Conservation (phyloP, 2,797 vertebrate genomes). For the Coccyzus lansbergi region DNA sequence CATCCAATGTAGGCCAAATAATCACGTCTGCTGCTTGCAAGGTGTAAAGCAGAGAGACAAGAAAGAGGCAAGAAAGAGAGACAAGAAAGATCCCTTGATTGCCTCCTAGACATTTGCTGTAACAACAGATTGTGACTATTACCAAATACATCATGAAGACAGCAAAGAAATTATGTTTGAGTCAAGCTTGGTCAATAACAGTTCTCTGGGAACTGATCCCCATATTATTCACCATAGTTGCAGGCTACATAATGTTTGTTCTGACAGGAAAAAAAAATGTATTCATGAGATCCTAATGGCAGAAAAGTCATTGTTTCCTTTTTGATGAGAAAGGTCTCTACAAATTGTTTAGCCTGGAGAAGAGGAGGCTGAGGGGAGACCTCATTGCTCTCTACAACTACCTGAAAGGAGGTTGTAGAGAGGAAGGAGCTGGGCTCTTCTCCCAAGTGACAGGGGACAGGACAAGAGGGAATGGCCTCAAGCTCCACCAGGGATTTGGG, state of each 20-base stretch:
- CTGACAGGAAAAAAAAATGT: background rate
- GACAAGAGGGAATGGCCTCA: too few relatives aligned
- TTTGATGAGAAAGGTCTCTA: background rate
- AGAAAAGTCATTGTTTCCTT: background rate
- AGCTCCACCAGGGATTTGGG: too few relatives aligned
- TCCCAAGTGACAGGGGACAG: too few relatives aligned
- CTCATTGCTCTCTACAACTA: too few relatives aligned
- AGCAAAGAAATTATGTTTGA: background rate
- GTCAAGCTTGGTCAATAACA: background rate
- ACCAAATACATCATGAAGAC: background rate
- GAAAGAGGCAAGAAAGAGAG: background rate
- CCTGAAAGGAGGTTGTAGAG: too few relatives aligned
- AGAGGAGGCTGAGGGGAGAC: too few relatives aligned
- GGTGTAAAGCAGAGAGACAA: background rate
- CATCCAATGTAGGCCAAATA: background rate
- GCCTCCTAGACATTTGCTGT: background rate
- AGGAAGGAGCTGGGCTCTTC: too few relatives aligned
- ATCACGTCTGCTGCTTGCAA: background rate
- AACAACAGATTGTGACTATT: background rate
- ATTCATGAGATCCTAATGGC: background rate
- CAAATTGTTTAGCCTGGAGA: too few relatives aligned
- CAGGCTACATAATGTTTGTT: background rate
- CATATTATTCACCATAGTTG: background rate
- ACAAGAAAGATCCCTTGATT: background rate
- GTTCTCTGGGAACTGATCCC: background rate